Percentiles rank a stretch among this genome's conserved stretches.
phyloP scores from a whole-genome alignment of 2,888 invertebrate species.

The Nemapogon koenigi region DNA sequence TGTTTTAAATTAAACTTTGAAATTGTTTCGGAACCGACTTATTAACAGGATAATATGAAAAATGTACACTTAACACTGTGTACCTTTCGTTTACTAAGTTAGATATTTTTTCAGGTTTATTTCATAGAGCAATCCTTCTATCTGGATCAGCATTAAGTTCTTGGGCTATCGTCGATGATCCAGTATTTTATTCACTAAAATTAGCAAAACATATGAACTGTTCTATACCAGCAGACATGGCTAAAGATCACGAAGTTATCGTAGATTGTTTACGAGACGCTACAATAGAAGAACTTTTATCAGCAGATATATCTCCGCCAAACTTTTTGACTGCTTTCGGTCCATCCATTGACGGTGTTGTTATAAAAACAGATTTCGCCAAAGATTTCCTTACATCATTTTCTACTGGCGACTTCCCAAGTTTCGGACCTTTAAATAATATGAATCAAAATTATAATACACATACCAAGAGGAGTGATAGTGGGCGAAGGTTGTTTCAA shows the following conservation, averaged over 20 bases:
- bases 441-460: conserved; percentile 59
- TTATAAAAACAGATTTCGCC: conserved; percentile 87
- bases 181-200: conserved; percentile 80
- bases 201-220: conserved; percentile 84
- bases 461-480: conserved; percentile 68
- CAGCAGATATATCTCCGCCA: conserved; percentile 79
- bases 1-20: no score
- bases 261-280: conserved; percentile 84
- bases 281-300: conserved; percentile 74
- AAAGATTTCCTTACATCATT: conserved; percentile 79
- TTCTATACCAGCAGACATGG: conserved; percentile 79
- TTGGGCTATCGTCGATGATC: conserved; percentile 90
- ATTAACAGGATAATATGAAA: no score
- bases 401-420: conserved; percentile 69
- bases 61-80: no score
- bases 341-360: conserved; percentile 93
- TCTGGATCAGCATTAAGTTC: conserved; percentile 89
- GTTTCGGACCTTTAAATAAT: conserved; percentile 64
- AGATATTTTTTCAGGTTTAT: conserved; percentile 74
- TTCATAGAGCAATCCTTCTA: conserved; percentile 85
- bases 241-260: conserved; percentile 82
- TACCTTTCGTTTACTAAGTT: no score
- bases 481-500: conserved; percentile 63
- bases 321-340: conserved; percentile 89
- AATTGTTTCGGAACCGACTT: no score